Base-by-base conservation (phyloP, 2,888 invertebrate species). In the Epiblema foenella region DNA sequence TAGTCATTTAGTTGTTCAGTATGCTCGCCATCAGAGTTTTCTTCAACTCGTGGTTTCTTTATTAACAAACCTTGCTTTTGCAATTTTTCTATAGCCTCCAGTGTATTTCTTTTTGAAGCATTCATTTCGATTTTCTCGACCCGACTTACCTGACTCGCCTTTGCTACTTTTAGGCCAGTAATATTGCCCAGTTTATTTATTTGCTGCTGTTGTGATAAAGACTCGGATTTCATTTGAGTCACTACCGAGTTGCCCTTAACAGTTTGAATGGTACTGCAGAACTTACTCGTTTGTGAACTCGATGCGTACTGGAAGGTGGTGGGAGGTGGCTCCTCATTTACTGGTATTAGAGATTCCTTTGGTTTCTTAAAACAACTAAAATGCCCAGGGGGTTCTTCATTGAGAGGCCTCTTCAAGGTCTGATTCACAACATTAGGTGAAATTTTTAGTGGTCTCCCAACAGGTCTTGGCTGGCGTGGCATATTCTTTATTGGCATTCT, bases 291-390 rank as follows among this genome's bases (percentile, higher is more conserved):
- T 56, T 89, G 87, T 20, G 88, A 81, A 0, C 85, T 81, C 11
- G 88, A 80, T 7, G 84, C 79, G 65, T 83, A 86, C 49, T 90
- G 84, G 12, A 83, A 76, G 2, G 78, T 71, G 2, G 81, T 74
- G 24, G n/a, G n/a, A n/a, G 84, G 82, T 54, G 79, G 82, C 20
- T 82, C 79, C 69, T 89, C 90, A 49, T 85, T 77, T 33, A 78
- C 82, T 5, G 88, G 85, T 66, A 87, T 84, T 5, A 89, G 78
- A 9, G 89, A 87, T 74, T 92, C 91, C 76, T 90, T 92, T 15
- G 89, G 86, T 76, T 89, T 92, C 77, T 93, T 93, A 74, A 92
- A 91, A 79, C 89, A 89, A 79, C 88, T 89, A 63, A 90, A 91
- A 60, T 87, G 89, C 11, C 87, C 88, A 9, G 79, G 70, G 4